Conservation (phyloP, 2,797 vertebrate genomes). For the Capromys pilorides region DNA sequence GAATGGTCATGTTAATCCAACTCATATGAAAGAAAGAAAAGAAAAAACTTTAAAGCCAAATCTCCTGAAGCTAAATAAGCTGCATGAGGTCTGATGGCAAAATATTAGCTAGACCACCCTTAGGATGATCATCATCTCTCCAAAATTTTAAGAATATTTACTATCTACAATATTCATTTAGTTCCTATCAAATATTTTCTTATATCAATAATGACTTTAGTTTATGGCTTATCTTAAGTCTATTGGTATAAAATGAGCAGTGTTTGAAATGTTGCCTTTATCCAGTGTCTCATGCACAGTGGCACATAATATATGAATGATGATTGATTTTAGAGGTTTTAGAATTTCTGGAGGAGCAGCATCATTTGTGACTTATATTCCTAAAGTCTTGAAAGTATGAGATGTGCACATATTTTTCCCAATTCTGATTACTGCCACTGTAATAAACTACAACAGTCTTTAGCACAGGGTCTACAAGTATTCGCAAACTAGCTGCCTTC, state of each 20-base stretch:
- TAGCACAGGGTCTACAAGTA: background rate
- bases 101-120: background rate
- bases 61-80: background rate
- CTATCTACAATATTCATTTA: background rate
- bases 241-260: background rate
- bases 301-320: background rate
- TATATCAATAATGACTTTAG: background rate
- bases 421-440: background rate
- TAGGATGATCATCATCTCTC: background rate
- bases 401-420: constrained; percentile 12
- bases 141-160: constrained; percentile 5
- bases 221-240: background rate
- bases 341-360: background rate
- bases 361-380: background rate
- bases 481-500: background rate
- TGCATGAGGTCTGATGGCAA: constrained; percentile 6
- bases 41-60: constrained; percentile 41
- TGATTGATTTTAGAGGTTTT: background rate
- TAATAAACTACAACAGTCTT: background rate
- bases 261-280: background rate
- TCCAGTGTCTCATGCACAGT: background rate
- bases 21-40: constrained; percentile 49
- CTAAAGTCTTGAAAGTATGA: constrained; percentile 24
- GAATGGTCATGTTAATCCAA: constrained; percentile 55
- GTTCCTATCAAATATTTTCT: background rate